phyloP scores from a whole-genome alignment of 2,113 vertebrate genomes.

The Muscicapa adusta region DNA sequence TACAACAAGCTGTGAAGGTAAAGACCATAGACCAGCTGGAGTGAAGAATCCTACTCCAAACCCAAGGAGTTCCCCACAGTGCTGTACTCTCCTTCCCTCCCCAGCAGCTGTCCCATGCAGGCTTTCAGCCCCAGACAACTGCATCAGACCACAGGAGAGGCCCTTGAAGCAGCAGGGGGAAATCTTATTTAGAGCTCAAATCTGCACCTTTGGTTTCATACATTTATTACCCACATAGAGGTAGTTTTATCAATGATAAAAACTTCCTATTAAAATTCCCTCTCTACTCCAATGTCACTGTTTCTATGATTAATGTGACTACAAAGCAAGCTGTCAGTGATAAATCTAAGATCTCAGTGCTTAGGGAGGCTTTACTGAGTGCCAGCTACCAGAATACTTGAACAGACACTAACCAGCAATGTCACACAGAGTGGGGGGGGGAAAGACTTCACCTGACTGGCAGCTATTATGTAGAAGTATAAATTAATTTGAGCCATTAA shows the following conservation, averaged over 20 bases:
- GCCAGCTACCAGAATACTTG: background rate
- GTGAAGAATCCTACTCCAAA: background rate
- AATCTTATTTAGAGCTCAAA: background rate
- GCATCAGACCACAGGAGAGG: background rate
- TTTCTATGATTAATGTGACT: background rate
- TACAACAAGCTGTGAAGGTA: conserved; percentile 40
- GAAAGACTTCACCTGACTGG: background rate
- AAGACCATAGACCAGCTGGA: background rate
- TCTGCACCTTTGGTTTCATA: background rate
- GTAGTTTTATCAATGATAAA: background rate
- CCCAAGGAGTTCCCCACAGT: background rate
- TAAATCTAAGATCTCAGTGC: background rate
- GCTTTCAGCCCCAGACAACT: background rate
- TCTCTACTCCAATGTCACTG: background rate
- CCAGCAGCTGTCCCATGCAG: background rate
- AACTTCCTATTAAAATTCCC: background rate
- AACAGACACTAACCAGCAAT: background rate
- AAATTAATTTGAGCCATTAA: background rate
- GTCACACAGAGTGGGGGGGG: background rate
- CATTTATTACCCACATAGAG: background rate
- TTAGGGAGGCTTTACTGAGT: background rate
- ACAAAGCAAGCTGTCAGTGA: background rate
- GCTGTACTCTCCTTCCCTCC: background rate
- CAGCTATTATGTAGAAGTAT: background rate
- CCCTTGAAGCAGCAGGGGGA: background rate